Percentiles rank a stretch among this genome's conserved stretches.
phyloP scores from a whole-genome alignment of 2,797 vertebrate genomes.

The Decapterus maruadsi region DNA sequence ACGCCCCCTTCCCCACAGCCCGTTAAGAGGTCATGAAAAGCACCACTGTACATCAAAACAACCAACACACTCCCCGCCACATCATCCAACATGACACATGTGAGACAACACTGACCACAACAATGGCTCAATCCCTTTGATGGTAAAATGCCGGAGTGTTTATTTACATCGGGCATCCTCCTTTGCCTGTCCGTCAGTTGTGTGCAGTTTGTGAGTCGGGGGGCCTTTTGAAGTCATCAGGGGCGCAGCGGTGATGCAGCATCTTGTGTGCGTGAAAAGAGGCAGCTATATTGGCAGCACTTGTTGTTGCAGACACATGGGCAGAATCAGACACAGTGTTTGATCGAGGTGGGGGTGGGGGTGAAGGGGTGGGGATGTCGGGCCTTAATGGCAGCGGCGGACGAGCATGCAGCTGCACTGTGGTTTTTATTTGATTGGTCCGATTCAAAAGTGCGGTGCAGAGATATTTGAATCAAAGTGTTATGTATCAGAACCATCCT shows the following conservation, averaged over 20 bases:
- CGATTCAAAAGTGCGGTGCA: constrained; percentile 7
- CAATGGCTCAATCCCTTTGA: constrained; percentile 77
- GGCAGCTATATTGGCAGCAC: constrained; percentile 75
- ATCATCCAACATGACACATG: constrained; percentile 83
- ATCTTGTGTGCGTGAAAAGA: constrained; percentile 49
- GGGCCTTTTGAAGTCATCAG: constrained; percentile 76
- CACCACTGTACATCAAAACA: constrained; percentile 82
- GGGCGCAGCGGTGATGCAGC: constrained; percentile 42
- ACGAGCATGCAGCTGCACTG: constrained; percentile 50
- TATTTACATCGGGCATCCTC: constrained; percentile 77
- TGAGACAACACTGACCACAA: constrained; percentile 86
- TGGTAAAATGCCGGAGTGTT: constrained; percentile 72
- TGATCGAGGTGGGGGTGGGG: constrained; percentile 48
- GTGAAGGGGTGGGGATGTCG: constrained; percentile 1
- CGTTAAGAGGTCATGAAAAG: constrained; percentile 82
- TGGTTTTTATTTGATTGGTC: constrained; percentile 32
- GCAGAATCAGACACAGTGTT: constrained; percentile 62
- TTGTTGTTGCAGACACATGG: constrained; percentile 74
- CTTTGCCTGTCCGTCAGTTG: constrained; percentile 72
- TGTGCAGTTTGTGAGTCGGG: background rate
- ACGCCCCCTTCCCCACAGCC: constrained; percentile 71
- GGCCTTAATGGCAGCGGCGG: constrained; percentile 32
- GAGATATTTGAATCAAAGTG: constrained; percentile 49
- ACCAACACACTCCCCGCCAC: constrained; percentile 62
- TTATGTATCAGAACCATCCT: constrained; percentile 47